A percentile compares a stretch with the other conserved stretches of the same genome.
Conservation (phyloP, 2,888 invertebrate species). For the Drymonia ruficornis region DNA sequence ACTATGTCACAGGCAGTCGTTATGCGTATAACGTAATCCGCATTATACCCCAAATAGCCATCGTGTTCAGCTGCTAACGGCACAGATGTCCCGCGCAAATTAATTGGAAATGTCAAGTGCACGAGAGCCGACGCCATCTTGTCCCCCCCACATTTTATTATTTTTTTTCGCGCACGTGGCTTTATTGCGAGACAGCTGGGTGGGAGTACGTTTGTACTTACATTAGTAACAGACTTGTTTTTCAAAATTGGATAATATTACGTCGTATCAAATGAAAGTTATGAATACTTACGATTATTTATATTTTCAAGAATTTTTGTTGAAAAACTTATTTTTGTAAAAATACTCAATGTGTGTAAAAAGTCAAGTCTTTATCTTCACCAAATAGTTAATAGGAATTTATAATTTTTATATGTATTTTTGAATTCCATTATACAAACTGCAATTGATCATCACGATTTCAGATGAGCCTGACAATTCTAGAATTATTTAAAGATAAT, state of each 20-base stretch:
- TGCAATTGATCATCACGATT: no score
- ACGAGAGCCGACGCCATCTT: constrained; percentile 72
- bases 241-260: constrained; percentile 2
- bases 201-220: constrained; percentile 62
- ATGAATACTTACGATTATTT: constrained; percentile 1
- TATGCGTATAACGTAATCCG: constrained; percentile 68
- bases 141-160: constrained; percentile 51
- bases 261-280: constrained; percentile 15
- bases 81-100: constrained; percentile 83
- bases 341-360: no score
- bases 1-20: constrained; percentile 39
- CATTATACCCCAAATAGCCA: constrained; percentile 63
- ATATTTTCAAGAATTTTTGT: no score
- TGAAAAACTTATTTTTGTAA: no score
- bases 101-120: constrained; percentile 85
- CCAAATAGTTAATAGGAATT: no score
- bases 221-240: constrained; percentile 45
- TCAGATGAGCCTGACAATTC: no score
- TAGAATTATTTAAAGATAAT: not conserved
- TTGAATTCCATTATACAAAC: no score
- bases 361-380: no score
- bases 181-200: constrained; percentile 78
- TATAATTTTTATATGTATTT: no score
- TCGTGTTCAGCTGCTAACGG: constrained; percentile 77
- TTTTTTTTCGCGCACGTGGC: constrained; percentile 78